These are phyloP conservation scores for Tigriopus japonicus DNA, from an alignment of 1,140 invertebrate species.

Conservation along the genomic window DNA sequence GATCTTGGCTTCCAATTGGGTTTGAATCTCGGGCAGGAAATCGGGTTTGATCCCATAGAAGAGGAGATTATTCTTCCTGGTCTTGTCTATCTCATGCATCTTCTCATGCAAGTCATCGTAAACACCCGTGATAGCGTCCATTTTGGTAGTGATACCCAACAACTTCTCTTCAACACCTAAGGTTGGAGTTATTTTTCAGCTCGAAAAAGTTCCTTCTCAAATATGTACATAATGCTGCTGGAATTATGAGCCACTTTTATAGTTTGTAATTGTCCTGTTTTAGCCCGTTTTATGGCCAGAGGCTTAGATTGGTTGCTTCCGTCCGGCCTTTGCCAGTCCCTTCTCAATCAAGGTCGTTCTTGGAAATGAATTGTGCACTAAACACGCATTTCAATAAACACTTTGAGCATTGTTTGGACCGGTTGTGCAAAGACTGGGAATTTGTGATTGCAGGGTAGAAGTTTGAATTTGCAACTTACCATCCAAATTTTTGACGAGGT, in stretches of 20 bases:
- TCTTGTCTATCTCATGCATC: constrained; percentile 4
- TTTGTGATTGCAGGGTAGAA: background rate
- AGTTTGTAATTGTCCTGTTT: too few species aligned
- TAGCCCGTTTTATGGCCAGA: too few species aligned
- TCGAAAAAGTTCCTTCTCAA: too few species aligned
- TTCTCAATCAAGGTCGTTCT: too few species aligned
- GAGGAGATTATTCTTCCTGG: background rate
- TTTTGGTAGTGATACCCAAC: background rate
- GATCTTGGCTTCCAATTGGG: background rate
- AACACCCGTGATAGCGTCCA: background rate
- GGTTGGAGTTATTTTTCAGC: background rate
- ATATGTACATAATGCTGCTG: too few species aligned
- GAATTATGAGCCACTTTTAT: too few species aligned
- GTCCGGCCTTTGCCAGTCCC: too few species aligned
- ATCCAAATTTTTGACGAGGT: background rate
- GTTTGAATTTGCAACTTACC: background rate
- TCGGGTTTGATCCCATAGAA: constrained; percentile 3
- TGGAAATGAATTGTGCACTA: too few species aligned
- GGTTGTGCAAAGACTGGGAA: background rate
- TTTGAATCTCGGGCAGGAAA: background rate
- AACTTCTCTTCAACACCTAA: background rate
- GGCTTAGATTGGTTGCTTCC: too few species aligned
- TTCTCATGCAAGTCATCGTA: constrained; percentile 3
- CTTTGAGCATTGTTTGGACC: too few species aligned
- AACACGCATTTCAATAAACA: too few species aligned